Conservation (phyloP, 2,888 invertebrate species). For the Frankliniella intonsa region DNA sequence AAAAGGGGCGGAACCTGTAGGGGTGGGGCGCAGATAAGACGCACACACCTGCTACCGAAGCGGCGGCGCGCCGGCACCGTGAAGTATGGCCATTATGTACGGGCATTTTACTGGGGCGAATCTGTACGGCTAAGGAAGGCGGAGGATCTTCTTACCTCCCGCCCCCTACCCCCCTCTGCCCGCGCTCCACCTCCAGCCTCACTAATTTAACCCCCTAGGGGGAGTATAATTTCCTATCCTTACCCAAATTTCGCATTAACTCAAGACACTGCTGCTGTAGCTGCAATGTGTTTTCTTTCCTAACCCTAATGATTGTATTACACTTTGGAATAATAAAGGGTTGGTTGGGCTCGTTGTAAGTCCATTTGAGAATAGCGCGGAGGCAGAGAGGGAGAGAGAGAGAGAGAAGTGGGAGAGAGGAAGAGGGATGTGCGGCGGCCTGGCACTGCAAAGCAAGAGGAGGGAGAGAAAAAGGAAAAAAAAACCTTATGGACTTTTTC, state of each 20-base stretch:
- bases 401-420: not conserved
- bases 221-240: too few species aligned
- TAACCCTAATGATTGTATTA: constrained; percentile 14
- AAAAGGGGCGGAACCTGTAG: not conserved
- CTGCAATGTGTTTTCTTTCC: not conserved
- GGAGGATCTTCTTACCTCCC: too few species aligned
- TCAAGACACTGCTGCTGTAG: too few species aligned
- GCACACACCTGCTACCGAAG: constrained; percentile 25
- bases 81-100: not conserved
- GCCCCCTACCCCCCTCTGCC: not conserved
- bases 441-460: not conserved
- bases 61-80: not conserved
- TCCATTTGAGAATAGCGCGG: constrained; percentile 3
- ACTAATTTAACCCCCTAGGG: too few species aligned
- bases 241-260: too few species aligned
- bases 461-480: not conserved
- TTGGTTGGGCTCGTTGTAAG: not conserved
- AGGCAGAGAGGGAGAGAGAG: not conserved
- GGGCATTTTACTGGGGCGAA: constrained; percentile 8
- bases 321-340: constrained; percentile 14
- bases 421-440: not conserved
- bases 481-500: not conserved
- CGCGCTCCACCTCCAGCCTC: too few species aligned
- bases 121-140: not conserved
- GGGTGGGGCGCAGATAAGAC: constrained; percentile 1